These are phyloP conservation scores for Athetis lepigone DNA, from an alignment of 2,888 invertebrate species.

Conservation along the genomic window DNA sequence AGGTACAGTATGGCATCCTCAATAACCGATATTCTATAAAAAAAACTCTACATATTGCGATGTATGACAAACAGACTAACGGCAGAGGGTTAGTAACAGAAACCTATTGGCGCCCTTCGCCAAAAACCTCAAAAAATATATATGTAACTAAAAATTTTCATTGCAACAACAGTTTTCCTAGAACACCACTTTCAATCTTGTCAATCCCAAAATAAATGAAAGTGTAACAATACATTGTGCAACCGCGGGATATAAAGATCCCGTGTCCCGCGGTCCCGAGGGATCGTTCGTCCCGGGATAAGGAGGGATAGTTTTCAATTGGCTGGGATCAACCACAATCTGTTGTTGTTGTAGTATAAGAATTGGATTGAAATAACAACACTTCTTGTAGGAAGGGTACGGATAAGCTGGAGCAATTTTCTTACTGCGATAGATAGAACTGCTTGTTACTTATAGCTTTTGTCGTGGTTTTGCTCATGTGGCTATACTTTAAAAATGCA, in stretches of 20 bases:
- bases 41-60: too few relatives aligned
- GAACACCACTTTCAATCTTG: slow-evolving; percentile 11
- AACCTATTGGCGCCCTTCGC: too few relatives aligned
- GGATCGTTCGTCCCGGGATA: slow-evolving; percentile 65
- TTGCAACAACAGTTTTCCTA: background rate
- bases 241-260: slow-evolving; percentile 54
- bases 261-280: slow-evolving; percentile 57
- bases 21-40: too few relatives aligned
- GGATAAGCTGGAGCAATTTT: slow-evolving; percentile 23
- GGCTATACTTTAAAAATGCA: too few relatives aligned
- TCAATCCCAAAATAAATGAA: slow-evolving; percentile 50
- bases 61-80: too few relatives aligned
- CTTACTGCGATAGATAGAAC: slow-evolving; percentile 7
- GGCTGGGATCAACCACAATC: slow-evolving; percentile 63
- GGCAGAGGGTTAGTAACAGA: too few relatives aligned
- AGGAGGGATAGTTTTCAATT: slow-evolving; percentile 63
- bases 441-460: background rate
- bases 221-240: slow-evolving; percentile 40
- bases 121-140: too few relatives aligned
- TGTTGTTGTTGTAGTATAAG: slow-evolving; percentile 57
- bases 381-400: slow-evolving; percentile 6
- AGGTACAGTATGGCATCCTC: too few relatives aligned
- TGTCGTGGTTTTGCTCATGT: too few relatives aligned
- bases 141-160: background rate
- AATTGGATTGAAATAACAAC: slow-evolving; percentile 52